Evolutionary conservation across 1,140 invertebrate genomes (phyloP), one percentile per base, ranked within the genome.

Genomic region (Anthonomus grandis): DNA sequence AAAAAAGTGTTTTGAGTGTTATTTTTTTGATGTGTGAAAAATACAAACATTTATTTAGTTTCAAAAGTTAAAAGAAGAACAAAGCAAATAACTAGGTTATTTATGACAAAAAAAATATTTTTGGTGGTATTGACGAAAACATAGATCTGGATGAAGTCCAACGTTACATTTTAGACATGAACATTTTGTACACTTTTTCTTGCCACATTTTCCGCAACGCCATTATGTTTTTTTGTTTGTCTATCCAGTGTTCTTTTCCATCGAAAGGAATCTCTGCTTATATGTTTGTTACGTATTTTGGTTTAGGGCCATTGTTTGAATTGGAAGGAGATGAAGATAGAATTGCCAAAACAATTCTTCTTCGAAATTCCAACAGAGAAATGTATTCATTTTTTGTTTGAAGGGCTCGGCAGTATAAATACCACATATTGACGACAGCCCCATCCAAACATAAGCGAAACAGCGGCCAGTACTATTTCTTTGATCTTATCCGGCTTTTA

Each of bases 91-190:
- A n/a, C n/a, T n/a, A n/a, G n/a, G n/a, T n/a, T n/a, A n/a, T n/a
- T n/a, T n/a, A n/a, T n/a, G n/a, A n/a, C n/a, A n/a, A n/a, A n/a
- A 24, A 44, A 21, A 13, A 25, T 25, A 53, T 25, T 53, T 42
- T 19, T 42, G 15, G 44, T 53, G 51, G 27, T 53, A 53, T 27
- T n/a, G 13, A 39, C 31, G 34, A 24, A 52, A 52, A 23, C 49
- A 52, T 17, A 23, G 22, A 19, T 52, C 18, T 9, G 51, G 51
- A 24, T 53, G 51, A 42, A 53, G 38, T 17, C 39, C 51, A 12
- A 53, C 51, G 44, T 53, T 53, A 19, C 51, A 53, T 27, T 53
- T 53, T 39, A 42, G n/a, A n/a, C n/a, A n/a, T n/a, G n/a, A n/a
- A 44, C 37, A 53, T 53, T n/a, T n/a, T n/a, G n/a, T n/a, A n/a